Conservation (phyloP, 2,113 vertebrate species). For the Fregetta grallaria region DNA sequence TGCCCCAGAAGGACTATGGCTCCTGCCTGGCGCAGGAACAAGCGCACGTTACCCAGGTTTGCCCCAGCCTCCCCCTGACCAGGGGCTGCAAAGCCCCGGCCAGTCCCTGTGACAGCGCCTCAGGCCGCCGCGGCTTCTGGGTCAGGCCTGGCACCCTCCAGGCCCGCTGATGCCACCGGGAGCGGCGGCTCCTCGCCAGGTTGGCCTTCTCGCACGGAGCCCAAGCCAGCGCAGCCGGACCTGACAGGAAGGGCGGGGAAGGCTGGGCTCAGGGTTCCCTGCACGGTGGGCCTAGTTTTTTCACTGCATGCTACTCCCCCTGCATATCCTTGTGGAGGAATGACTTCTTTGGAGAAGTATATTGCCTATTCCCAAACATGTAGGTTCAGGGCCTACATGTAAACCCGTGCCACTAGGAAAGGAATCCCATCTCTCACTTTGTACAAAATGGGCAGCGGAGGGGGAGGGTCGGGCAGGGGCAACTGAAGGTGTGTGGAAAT, state of each 20-base stretch:
- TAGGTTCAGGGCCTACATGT: background rate
- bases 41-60: rapidly evolving
- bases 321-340: background rate
- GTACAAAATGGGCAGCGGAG: background rate
- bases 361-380: background rate
- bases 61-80: background rate
- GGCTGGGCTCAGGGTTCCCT: background rate
- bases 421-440: background rate
- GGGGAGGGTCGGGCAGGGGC: background rate
- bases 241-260: background rate
- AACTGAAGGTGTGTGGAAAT: background rate
- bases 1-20: background rate
- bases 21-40: rapidly evolving
- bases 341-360: background rate
- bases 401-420: background rate
- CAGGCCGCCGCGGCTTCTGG: background rate
- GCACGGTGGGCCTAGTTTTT: background rate
- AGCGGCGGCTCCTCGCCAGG: background rate
- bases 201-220: background rate
- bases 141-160: background rate
- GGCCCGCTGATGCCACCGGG: background rate
- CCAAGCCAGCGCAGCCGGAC: background rate
- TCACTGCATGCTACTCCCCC: rapidly evolving
- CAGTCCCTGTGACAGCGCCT: background rate
- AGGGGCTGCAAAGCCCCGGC: background rate